Conservation (phyloP, 2,113 vertebrate genomes). For the Semicossyphus pulcher region DNA sequence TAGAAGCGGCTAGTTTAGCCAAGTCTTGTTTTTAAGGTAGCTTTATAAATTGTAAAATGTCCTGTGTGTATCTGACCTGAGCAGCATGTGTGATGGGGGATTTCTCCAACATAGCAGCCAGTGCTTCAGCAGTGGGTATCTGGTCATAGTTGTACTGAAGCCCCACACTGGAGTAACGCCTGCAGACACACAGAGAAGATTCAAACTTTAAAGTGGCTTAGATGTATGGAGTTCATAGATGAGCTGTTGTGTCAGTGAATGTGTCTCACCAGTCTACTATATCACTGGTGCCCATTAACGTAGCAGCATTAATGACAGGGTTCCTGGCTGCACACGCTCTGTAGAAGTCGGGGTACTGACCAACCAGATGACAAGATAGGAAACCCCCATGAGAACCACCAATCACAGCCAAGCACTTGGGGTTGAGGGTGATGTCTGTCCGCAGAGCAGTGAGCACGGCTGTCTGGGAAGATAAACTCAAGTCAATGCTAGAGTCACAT, state of each 20-base stretch:
- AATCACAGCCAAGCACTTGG: constrained; percentile 80
- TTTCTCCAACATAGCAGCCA: constrained; percentile 83
- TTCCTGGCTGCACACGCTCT: constrained; percentile 85
- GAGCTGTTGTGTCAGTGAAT: not conserved
- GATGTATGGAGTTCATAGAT: not conserved
- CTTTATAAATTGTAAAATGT: too few species aligned
- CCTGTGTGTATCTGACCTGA: constrained; percentile 73
- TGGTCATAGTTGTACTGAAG: constrained; percentile 84
- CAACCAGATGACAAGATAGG: constrained; percentile 86
- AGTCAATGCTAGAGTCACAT: not conserved
- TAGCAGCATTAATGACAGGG: constrained; percentile 87
- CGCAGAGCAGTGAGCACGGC: constrained; percentile 75
- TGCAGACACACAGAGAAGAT: constrained; percentile 34
- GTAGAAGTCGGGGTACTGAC: constrained; percentile 84
- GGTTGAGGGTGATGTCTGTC: constrained; percentile 76
- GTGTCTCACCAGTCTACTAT: constrained; percentile 87
- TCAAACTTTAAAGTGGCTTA: not conserved
- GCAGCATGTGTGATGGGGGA: constrained; percentile 84
- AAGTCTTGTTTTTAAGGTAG: too few species aligned
- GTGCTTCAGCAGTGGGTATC: constrained; percentile 79
- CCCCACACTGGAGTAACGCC: constrained; percentile 85
- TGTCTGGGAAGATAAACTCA: constrained; percentile 63
- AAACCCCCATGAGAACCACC: constrained; percentile 90
- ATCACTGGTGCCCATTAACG: constrained; percentile 87
- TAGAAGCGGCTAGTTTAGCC: too few species aligned